Percentiles rank a stretch among this genome's conserved stretches.
Conservation (phyloP, 2,113 vertebrate species). For the Bujurquina vittata region DNA sequence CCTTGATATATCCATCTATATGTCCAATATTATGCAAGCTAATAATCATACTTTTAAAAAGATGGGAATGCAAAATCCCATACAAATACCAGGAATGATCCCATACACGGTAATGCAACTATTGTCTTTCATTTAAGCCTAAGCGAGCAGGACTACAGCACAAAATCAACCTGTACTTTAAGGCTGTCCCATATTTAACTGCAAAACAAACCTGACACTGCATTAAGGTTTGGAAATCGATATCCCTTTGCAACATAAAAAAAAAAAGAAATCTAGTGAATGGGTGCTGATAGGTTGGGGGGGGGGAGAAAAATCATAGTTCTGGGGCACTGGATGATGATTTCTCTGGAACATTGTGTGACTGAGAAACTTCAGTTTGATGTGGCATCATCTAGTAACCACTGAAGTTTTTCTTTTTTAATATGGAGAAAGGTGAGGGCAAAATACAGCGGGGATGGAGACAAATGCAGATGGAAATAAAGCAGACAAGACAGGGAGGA, state of each 20-base stretch:
- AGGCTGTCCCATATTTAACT: neutral
- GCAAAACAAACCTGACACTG: conserved; percentile 50
- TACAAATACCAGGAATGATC: neutral
- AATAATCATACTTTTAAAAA: neutral
- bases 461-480: conserved; percentile 37
- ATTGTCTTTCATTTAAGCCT: neutral
- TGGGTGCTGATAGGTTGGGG: neutral
- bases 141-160: neutral
- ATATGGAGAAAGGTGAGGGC: neutral
- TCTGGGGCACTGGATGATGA: neutral
- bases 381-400: neutral
- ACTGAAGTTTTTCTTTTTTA: neutral
- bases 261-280: conserved; percentile 12
- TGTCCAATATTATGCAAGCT: neutral
- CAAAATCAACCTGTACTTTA: neutral
- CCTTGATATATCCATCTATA: neutral
- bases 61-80: neutral
- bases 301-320: neutral
- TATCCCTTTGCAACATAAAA: conserved; percentile 40
- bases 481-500: conserved; percentile 18
- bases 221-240: conserved; percentile 40
- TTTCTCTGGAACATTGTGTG: neutral
- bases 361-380: neutral
- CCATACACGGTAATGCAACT: neutral
- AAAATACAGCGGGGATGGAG: conserved; percentile 2